phyloP scores from a whole-genome alignment of 2,113 vertebrate genomes.

The Dascyllus trimaculatus region DNA sequence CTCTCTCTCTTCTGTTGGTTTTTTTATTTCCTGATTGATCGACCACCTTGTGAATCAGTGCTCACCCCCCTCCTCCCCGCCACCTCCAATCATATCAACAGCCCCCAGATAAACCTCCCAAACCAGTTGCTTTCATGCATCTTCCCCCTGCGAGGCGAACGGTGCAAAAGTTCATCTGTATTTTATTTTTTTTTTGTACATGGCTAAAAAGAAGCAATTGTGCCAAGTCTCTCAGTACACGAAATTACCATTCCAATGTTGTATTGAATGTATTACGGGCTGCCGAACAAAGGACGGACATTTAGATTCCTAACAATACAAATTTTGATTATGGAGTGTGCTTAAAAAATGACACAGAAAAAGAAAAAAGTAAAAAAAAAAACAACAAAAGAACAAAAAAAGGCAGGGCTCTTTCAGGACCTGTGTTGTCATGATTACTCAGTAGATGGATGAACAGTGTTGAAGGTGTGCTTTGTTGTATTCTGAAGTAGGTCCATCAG shows the following conservation, averaged over 20 bases:
- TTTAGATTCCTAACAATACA: constrained; percentile 74
- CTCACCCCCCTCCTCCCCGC: constrained; percentile 75
- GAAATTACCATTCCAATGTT: constrained; percentile 90
- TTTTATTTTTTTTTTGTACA: constrained; percentile 82
- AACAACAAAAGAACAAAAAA: constrained; percentile 52
- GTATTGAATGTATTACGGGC: constrained; percentile 83
- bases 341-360: constrained; percentile 33
- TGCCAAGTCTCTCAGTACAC: constrained; percentile 82
- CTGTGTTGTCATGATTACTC: constrained; percentile 67
- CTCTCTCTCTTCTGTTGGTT: constrained; percentile 74
- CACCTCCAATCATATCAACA: constrained; percentile 90
- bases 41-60: constrained; percentile 94
- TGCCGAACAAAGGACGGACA: constrained; percentile 72
- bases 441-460: constrained; percentile 72
- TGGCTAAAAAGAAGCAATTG: constrained; percentile 88
- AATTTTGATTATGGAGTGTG: constrained; percentile 71
- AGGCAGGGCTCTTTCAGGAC: constrained; percentile 52
- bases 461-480: constrained; percentile 72
- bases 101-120: constrained; percentile 85
- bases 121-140: constrained; percentile 83
- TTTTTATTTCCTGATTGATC: constrained; percentile 80
- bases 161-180: constrained; percentile 91
- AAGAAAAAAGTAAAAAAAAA: constrained; percentile 3
- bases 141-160: constrained; percentile 63
- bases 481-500: constrained; percentile 70